Evolutionary conservation across 2,888 invertebrate species (phyloP).

Genomic region (Ophion ventricosus): DNA sequence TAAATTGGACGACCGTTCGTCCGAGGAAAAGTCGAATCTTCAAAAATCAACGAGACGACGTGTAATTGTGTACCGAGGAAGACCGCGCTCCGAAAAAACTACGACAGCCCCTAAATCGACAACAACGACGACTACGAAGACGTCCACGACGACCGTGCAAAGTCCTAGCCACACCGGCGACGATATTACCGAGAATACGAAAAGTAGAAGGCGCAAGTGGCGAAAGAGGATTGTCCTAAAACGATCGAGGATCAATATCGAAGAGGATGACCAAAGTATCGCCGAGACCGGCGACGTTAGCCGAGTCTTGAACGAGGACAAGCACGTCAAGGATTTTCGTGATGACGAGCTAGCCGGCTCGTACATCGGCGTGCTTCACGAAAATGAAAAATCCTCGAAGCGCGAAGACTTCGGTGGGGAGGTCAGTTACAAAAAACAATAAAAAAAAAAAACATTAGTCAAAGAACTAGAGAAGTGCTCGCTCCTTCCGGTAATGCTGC

Average conservation of each 20-base stretch:
- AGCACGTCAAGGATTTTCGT: conserved; percentile 16
- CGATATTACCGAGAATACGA: conserved; percentile 28
- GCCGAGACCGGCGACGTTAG: conserved; percentile 59
- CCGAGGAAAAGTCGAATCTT: conserved; percentile 20
- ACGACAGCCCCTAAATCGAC: not conserved
- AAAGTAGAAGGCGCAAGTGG: conserved; percentile 48
- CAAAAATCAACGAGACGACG: conserved; percentile 49
- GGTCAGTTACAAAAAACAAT: conserved; percentile 64
- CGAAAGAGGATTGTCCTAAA: conserved; percentile 55
- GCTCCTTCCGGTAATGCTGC: conserved; percentile 44
- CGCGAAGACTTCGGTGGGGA: conserved; percentile 58
- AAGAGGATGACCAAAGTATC: conserved; percentile 62
- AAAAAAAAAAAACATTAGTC: conserved; percentile 48
- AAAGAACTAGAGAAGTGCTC: conserved; percentile 42
- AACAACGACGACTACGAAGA: conserved; percentile 11
- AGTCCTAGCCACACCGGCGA: conserved; percentile 53
- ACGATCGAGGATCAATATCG: conserved; percentile 36
- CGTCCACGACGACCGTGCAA: conserved; percentile 68
- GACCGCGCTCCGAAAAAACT: conserved; percentile 48
- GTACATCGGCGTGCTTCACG: conserved; percentile 16
- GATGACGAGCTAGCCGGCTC: conserved; percentile 4
- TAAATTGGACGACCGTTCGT: conserved; percentile 3
- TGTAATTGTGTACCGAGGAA: conserved; percentile 56
- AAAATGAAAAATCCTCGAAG: conserved; percentile 35
- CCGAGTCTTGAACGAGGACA: conserved; percentile 38